Base-by-base conservation (phyloP, 1,140 invertebrate genomes). In the Lepidurus couesii region DNA sequence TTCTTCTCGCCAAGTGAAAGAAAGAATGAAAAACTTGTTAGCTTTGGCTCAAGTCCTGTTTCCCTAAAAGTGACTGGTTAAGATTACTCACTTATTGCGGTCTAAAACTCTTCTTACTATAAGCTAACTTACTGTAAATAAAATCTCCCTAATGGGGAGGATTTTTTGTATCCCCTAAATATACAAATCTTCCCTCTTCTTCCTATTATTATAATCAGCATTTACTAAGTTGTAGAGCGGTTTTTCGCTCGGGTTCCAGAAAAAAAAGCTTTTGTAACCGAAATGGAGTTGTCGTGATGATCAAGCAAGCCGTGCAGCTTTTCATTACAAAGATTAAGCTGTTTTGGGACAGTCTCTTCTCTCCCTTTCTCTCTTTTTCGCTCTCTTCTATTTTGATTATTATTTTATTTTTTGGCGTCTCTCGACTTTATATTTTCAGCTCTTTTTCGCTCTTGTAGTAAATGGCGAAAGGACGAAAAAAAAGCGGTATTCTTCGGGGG, bases 231-330 rank as follows among this genome's bases (percentile, higher is more conserved):
- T 34, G 34, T 34, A 4, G 34, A 34, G 34, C 34, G 34, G 34
- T 16, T 65, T 65, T 13, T 65, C 21, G n/a, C 8, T 16, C 16
- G 53, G 53, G 16, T 16, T 16, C 16, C 45, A 47, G 7, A 65
- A 65, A 21, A 21, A 1, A 65, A 21, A 65, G 34, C 13, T 65
- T 65, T 47, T 47, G 10, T 47, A n/a, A n/a, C 53, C 21, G 21
- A n/a, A 65, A 21, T 7, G 6, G 21, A 21, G 53, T 65, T 65
- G 53, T 65, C 53, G 53, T 65, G 53, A 65, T 65, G 53, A 65
- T 65, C 53, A 65, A 65, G 53, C 53, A 65, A 65, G 53, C 53
- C 53, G 53, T 65, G 53, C 16, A 65, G 53, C 53, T 65, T 65
- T 65, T 65, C 53, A 65, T 65, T 65, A 65, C 53, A 65, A 65